Base-by-base conservation (phyloP, 2,888 invertebrate genomes). In the Drosophila birchii region DNA sequence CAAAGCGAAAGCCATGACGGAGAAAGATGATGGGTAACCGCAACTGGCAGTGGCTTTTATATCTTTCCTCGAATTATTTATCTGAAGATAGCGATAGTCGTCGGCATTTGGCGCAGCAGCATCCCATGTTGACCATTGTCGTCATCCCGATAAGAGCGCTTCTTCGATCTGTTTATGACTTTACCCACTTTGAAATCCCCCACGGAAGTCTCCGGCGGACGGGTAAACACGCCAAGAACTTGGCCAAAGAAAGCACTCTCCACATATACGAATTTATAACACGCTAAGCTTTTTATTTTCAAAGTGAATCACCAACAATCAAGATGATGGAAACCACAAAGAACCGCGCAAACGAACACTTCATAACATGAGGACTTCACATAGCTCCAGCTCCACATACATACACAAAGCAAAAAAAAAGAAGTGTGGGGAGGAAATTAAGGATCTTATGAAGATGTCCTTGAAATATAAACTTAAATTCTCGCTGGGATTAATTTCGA, bases 291-390 rank as follows among this genome's bases (percentile, higher is more conserved):
- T 51, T 84, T 84, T 84, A 84, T 84, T 84, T 71, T 66, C 64
- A 79, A 84, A 76, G 58, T 85, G 78, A 82, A 78, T 78, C 70
- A 80, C 73, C 77, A 81, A 85, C 69, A 81, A 76, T 87, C 70
- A 76, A 75, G 61, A 66, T 63, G 64, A 68, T 63, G 74, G 73
- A 61, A 71, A 44, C 44, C 78, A 78, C 73, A 76, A 77, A 77
- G 34, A 84, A 73, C 75, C 75, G 71, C 75, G 71, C 62, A 86
- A 87, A 82, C 88, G 76, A 85, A 85, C 86, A 88, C 86, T 80
- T 78, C 44, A 70, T 71, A 80, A 70, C 71, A 70, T 59, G 61
- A 68, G 68, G 68, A 55, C 38, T 51, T 38, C 49, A 72, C 61
- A 60, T 36, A 67, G 45, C 72, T 71, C 39, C 70, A 53, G 59